Conservation (phyloP, 2,113 vertebrate genomes). For the Thomomys bottae region DNA sequence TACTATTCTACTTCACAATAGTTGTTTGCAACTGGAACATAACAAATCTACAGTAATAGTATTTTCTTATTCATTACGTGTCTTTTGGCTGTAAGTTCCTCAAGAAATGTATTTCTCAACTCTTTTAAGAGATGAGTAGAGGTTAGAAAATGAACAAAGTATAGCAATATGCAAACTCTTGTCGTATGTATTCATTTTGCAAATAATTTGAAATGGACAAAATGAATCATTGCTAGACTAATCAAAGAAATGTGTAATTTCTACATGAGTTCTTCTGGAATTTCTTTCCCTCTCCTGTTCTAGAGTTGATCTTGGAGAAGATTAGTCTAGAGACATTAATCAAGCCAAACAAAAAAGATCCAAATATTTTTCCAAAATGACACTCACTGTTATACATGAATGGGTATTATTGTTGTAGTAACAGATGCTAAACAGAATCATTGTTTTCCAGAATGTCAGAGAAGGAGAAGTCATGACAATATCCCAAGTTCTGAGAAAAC, state of each 20-base stretch:
- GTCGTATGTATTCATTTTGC: background rate
- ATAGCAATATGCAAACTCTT: background rate
- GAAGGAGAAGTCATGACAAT: too few species aligned
- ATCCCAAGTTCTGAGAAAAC: too few species aligned
- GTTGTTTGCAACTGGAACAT: slow-evolving; percentile 58
- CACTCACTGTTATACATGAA: background rate
- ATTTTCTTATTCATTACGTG: slow-evolving; percentile 13
- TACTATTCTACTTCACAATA: slow-evolving; percentile 3
- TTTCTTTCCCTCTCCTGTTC: background rate
- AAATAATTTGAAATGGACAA: background rate
- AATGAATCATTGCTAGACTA: background rate
- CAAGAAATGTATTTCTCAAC: background rate
- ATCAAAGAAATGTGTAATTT: background rate
- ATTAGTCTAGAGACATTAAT: background rate
- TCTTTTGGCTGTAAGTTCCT: slow-evolving; percentile 33
- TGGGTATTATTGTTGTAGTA: too few species aligned
- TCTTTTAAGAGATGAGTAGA: background rate
- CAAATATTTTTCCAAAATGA: background rate
- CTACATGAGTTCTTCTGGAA: background rate
- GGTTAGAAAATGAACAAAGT: background rate
- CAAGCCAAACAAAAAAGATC: background rate
- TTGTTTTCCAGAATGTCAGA: too few species aligned
- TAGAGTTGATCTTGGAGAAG: background rate
- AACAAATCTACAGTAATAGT: slow-evolving; percentile 50
- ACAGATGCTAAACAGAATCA: too few species aligned